phyloP scores from a whole-genome alignment of 2,113 vertebrate genomes.

The Microtus ochrogaster region DNA sequence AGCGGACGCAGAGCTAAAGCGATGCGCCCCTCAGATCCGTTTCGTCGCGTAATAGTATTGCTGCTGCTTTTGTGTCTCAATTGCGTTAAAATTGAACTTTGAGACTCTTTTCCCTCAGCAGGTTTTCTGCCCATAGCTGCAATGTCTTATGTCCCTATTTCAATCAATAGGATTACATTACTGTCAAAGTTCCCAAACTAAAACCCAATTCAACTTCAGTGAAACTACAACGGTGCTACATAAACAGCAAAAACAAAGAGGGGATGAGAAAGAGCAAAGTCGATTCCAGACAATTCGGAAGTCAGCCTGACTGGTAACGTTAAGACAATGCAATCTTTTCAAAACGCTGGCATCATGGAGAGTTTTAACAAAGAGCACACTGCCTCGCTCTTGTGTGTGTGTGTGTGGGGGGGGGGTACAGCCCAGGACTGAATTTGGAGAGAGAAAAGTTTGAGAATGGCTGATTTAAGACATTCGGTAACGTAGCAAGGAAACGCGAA shows the following conservation, averaged over 20 bases:
- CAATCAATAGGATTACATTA: not conserved
- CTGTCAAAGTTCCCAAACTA: not conserved
- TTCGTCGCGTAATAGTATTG: not conserved
- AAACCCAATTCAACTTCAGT: conserved; percentile 38
- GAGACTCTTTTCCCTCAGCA: not conserved
- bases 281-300: not conserved
- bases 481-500: not conserved
- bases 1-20: not conserved
- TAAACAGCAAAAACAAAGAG: not conserved
- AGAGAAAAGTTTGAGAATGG: not conserved
- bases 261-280: not conserved
- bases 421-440: not conserved
- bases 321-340: not conserved
- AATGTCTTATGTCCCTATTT: not conserved
- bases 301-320: not conserved
- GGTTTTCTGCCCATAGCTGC: not conserved
- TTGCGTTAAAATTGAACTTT: not conserved
- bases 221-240: not conserved
- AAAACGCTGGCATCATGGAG: not conserved
- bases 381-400: not conserved
- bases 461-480: not conserved
- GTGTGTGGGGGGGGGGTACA: not conserved
- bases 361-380: not conserved
- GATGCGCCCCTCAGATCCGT: not conserved
- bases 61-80: not conserved